A percentile compares a stretch with the other conserved stretches of the same genome.
These are phyloP conservation scores for Leptura quadrifasciata DNA, from an alignment of 2,888 invertebrate species.

Conservation along the genomic window DNA sequence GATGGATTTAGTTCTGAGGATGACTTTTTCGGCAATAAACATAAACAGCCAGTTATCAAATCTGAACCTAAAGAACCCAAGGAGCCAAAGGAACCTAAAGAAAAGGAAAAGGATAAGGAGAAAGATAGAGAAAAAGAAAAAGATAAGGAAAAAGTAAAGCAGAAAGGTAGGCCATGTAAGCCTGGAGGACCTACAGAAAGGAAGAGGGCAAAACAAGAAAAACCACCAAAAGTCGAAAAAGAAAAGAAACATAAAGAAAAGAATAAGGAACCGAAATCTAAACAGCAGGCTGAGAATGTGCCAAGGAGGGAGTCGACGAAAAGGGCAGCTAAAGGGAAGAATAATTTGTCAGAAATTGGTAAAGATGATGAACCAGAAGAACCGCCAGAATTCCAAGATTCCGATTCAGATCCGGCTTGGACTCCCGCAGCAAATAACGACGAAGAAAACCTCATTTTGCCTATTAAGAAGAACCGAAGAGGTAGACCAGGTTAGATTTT, in stretches of 20 bases:
- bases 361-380: constrained; percentile 77
- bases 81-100: constrained; percentile 45
- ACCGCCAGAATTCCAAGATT: constrained; percentile 75
- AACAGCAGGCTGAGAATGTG: constrained; percentile 74
- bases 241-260: constrained; percentile 67
- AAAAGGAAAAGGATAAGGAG: constrained; percentile 46
- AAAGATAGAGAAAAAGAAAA: constrained; percentile 52
- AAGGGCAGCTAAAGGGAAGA: constrained; percentile 82
- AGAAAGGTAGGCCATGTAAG: background rate
- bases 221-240: constrained; percentile 54
- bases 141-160: constrained; percentile 57
- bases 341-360: constrained; percentile 76
- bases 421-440: constrained; percentile 77
- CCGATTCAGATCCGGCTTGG: constrained; percentile 85
- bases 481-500: constrained; percentile 57
- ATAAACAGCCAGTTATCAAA: constrained; percentile 64
- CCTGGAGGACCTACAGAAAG: constrained; percentile 1
- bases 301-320: constrained; percentile 80
- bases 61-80: constrained; percentile 68
- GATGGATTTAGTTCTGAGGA: constrained; percentile 79
- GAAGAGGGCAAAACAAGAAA: constrained; percentile 31
- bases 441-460: constrained; percentile 66
- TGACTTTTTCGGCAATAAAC: constrained; percentile 75
- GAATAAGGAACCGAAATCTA: constrained; percentile 62
- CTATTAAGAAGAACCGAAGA: constrained; percentile 69